These are phyloP conservation scores for Sebastes iracundus DNA, from an alignment of 2,797 vertebrate genomes.

Conservation along the genomic window DNA sequence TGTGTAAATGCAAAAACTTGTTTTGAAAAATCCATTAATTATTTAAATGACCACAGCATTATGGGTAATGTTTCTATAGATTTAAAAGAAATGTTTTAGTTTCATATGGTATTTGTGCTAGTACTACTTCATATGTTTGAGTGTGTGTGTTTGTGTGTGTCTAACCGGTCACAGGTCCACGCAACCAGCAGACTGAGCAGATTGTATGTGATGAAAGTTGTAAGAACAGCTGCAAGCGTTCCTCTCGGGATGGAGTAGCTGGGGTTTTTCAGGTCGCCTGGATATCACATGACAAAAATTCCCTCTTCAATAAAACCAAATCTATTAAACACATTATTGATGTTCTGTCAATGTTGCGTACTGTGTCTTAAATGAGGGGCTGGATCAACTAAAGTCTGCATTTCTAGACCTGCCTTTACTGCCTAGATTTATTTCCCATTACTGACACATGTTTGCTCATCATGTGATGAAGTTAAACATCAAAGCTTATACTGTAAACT, in stretches of 20 bases:
- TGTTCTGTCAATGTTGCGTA: background rate
- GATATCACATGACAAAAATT: background rate
- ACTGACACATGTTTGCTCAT: too few species aligned
- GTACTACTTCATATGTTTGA: background rate
- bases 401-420: background rate
- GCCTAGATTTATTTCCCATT: too few species aligned
- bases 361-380: background rate
- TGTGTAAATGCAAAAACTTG: background rate
- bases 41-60: background rate
- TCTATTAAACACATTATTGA: background rate
- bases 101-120: background rate
- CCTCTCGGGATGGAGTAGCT: conserved; percentile 87
- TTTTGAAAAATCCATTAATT: background rate
- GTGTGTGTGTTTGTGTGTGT: background rate
- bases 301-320: background rate
- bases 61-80: background rate
- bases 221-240: conserved; percentile 82
- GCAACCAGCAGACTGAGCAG: conserved; percentile 83
- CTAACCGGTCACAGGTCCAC: conserved; percentile 85
- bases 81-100: background rate
- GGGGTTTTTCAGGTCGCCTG: conserved; percentile 87
- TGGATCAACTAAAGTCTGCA: background rate
- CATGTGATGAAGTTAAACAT: background rate
- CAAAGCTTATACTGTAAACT: too few species aligned
- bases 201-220: conserved; percentile 84